Base-by-base conservation (phyloP, 2,888 invertebrate genomes). In the Choreutis nemorana region DNA sequence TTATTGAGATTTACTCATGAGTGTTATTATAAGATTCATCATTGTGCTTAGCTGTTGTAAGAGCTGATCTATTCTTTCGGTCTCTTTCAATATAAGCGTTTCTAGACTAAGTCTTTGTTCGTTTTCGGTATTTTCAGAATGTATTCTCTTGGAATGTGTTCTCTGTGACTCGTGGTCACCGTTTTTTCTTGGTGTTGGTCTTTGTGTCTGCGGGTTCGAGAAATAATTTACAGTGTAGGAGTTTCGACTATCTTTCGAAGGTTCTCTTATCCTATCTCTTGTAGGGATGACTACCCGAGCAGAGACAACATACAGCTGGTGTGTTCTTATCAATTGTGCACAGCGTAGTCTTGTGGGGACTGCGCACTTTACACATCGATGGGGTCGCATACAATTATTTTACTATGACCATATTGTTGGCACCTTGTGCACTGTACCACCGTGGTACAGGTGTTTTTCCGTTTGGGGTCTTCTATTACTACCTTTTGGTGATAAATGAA, bases 381-480 rank as follows among this genome's bases (percentile, higher is more conserved):
- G 20, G 2, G 34, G 34, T 13, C 25, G 14, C 28, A 30, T 28
- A 15, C 34, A 34, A 13, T 34, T 14, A n/a, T 34, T 34, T 34
- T 31, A 3, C 20, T 22, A 14, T 34, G 31, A 2, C 31, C 34
- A 10, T 29, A 31, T 12, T 31, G 34, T 14, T 34, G 34, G 23
- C 34, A 34, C 3, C 30, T 9, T 3, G 14, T 14, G 15, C 34
- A 34, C 18, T 34, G 34, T 3, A 26, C 31, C n/a, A 34, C 27
- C 2, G 27, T n/a, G n/a, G n/a, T n/a, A n/a, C n/a, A n/a, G n/a
- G n/a, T 11, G 4, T 3, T 31, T 13, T 4, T 7, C 11, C 26
- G 31, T 14, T 13, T 16, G 4, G 34, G 31, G 12, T 34, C 29
- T 20, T 34, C 34, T 23, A 31, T 33, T 2, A 4, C 25, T 7